Evolutionary conservation across 2,888 invertebrate species (phyloP), one percentile per base, ranked within the genome.

Genomic region (Nymphalis polychloros): DNA sequence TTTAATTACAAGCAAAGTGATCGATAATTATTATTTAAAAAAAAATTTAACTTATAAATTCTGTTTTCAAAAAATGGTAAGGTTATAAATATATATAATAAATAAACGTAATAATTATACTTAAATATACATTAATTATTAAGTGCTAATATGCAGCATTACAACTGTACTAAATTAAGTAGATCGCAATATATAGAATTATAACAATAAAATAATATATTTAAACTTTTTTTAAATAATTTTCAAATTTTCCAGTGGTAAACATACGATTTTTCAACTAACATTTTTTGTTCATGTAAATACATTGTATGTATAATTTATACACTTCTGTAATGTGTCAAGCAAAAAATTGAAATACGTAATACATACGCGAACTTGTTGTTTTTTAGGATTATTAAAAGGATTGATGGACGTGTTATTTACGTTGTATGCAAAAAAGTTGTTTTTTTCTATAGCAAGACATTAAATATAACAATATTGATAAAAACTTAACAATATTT

Each of bases 11-110:
- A 35, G 3, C 10, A 57, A 57, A 57, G 57, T 57, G 57, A 41
- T 19, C 8, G 8, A 17, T 17, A 41, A 57, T 5, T 19, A 41
- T 10, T 41, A n/a, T 8, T 8, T 10, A 19, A 35, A 31, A 57
- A 19, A 35, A n/a, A 17, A 3, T 19, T 19, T 2, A 1, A 13
- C 17, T 10, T 13, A 19, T 19, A 57, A 57, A 57, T 57, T 57
- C 57, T 2, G 35, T 57, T 57, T 41, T 5, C 20, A 41, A 57
- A 57, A 57, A 57, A 57, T 57, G 57, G 57, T 57, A 57, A 57
- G 57, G 4, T 19, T 8, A 13, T n/a, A 16, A 17, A 53, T 49
- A 49, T 50, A 53, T 23, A n/a, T n/a, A n/a, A n/a, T n/a, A n/a
- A n/a, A n/a, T n/a, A n/a, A n/a, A n/a, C n/a, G n/a, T n/a, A 27